A percentile compares a stretch with the other conserved stretches of the same genome.
phyloP scores from a whole-genome alignment of 2,888 invertebrate genomes.

The Oxystoma pomonae region DNA sequence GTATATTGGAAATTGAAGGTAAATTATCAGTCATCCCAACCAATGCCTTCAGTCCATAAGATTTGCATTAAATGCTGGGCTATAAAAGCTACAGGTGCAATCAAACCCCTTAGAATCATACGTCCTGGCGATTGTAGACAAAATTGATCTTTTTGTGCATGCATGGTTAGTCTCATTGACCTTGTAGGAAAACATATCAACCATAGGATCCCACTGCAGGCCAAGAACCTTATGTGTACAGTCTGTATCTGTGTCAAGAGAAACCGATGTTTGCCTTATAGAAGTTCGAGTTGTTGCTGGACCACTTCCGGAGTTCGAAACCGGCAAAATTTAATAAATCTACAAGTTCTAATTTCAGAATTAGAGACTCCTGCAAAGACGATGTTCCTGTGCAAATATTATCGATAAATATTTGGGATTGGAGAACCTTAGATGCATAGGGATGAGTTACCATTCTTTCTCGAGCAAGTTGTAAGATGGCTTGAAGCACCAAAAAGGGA shows the following conservation, averaged over 20 bases:
- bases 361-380: background rate
- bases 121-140: background rate
- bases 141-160: background rate
- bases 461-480: background rate
- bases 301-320: background rate
- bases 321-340: background rate
- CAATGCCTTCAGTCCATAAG: background rate
- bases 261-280: background rate
- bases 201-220: background rate
- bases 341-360: background rate
- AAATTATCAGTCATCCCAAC: background rate
- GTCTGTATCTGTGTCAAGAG: background rate
- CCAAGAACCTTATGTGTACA: background rate
- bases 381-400: background rate
- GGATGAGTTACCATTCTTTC: background rate
- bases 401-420: background rate
- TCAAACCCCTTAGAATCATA: background rate
- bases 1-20: background rate
- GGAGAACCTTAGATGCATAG: background rate
- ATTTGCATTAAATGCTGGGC: background rate
- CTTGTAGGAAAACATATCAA: no score
- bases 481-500: background rate
- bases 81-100: background rate
- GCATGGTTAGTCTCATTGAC: no score
- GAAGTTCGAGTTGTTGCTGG: background rate